Evolutionary conservation across 2,797 vertebrate genomes (phyloP), one percentile per base, ranked within the genome.

Genomic region (Delichon dasypus): DNA sequence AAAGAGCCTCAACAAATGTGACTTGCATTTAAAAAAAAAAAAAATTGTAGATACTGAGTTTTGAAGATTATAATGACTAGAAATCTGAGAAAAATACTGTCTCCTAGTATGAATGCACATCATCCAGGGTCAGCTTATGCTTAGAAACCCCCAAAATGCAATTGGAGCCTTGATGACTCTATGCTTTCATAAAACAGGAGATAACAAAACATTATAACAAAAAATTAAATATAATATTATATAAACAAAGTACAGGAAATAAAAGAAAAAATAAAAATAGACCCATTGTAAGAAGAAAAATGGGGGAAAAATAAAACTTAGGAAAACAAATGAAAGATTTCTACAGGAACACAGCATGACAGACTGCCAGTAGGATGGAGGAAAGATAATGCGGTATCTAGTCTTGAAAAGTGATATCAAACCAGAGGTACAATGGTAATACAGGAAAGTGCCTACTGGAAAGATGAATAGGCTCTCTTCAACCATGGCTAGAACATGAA

Each of bases 221-320:
- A 57, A 72, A 73, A 20, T 5, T 58, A 85, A 79, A 45, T n/a
- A n/a, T n/a, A n/a, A n/a, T 60, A 60, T 7, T 44, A 40, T 16
- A 30, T 16, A 19, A 22, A 50, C 3, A n/a, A 82, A 70, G 7
- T 25, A 42, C 4, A 44, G 10, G 5, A 22, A 54, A 45, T 13
- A 21, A 5, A 40, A 51, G 20, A 17, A 20, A 16, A 2, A 11
- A 23, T 4, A 50, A 44, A 61, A 65, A 27, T 6, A 72, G 18
- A 34, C 5, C 3, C 4, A 26, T 5, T 80, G 5, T 30, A 81
- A 71, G 16, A 58, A 44, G 45, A 67, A 83, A 61, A 68, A 25
- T 57, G 9, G 3, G 7, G 4, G 1, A 0, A 2, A 12, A 8
- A 42, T 22, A 32, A 27, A 53, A 15, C 10, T 21, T 17, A 21